phyloP scores from a whole-genome alignment of 2,888 invertebrate species.

The Rhogogaster chlorosoma region DNA sequence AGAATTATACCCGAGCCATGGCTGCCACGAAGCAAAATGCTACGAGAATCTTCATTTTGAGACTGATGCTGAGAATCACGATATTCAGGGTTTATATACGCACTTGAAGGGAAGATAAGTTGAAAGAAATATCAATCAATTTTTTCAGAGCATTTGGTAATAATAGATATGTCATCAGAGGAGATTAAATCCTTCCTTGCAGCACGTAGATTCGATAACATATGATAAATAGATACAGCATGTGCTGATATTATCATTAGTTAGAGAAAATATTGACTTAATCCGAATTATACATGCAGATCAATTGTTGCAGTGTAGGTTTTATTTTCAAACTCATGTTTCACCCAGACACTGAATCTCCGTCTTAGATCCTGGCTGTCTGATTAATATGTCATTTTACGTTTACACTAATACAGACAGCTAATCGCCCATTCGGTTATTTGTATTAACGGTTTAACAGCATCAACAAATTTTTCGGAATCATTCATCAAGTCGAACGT shows the following conservation, averaged over 20 bases:
- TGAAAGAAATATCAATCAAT: not conserved
- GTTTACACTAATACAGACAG: not conserved
- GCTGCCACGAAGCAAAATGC: conserved; percentile 16
- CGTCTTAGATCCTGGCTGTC: not conserved
- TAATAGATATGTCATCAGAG: too few species aligned
- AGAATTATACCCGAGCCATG: conserved; percentile 34
- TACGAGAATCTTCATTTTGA: conserved; percentile 35
- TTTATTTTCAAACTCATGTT: not conserved
- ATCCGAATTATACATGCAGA: not conserved
- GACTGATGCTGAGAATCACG: not conserved
- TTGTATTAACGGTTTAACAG: too few species aligned
- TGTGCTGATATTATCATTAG: not conserved
- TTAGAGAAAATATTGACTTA: not conserved
- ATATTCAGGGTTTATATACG: not conserved
- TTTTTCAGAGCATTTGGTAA: not conserved
- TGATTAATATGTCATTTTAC: not conserved
- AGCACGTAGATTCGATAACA: not conserved
- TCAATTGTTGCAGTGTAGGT: not conserved
- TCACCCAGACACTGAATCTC: not conserved
- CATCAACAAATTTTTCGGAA: too few species aligned
- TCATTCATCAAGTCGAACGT: too few species aligned
- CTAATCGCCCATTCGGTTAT: too few species aligned
- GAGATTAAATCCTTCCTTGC: too few species aligned
- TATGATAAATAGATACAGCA: not conserved
- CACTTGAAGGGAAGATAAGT: not conserved